Evolutionary conservation across 1,140 invertebrate genomes (phyloP).

Genomic region (Trachymyrmex septentrionalis): DNA sequence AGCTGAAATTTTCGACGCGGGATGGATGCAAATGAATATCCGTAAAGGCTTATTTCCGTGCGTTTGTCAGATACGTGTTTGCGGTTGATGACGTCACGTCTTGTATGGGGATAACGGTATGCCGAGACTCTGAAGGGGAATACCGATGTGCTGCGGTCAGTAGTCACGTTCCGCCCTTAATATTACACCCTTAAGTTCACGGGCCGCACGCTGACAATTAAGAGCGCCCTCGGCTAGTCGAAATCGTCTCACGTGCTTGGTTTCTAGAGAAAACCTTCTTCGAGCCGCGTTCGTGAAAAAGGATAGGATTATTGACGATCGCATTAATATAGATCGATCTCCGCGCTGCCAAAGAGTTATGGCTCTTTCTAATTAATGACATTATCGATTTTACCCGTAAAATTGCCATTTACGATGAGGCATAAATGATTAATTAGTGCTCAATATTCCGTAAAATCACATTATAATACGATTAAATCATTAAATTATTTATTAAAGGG

Average conservation of each 20-base stretch:
- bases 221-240: conserved; percentile 62
- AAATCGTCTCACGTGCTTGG: conserved; percentile 69
- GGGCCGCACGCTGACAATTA: conserved; percentile 72
- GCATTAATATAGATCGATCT: conserved; percentile 58
- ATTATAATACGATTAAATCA: conserved; percentile 61
- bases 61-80: conserved; percentile 71
- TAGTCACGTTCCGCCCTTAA: conserved; percentile 78
- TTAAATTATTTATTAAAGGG: conserved; percentile 59
- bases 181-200: conserved; percentile 77
- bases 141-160: conserved; percentile 74
- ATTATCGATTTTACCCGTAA: conserved; percentile 46
- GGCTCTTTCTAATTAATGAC: conserved; percentile 51
- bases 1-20: conserved; percentile 4
- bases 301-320: conserved; percentile 48
- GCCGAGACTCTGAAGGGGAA: conserved; percentile 64
- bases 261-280: conserved; percentile 64
- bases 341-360: conserved; percentile 25
- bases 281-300: conserved; percentile 22
- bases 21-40: conserved; percentile 59
- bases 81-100: conserved; percentile 74
- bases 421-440: conserved; percentile 58
- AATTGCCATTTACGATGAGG: conserved; percentile 57
- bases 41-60: conserved; percentile 67
- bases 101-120: conserved; percentile 65
- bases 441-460: conserved; percentile 59